Conservation (phyloP, 2,113 vertebrate species). For the Sterna hirundo region DNA sequence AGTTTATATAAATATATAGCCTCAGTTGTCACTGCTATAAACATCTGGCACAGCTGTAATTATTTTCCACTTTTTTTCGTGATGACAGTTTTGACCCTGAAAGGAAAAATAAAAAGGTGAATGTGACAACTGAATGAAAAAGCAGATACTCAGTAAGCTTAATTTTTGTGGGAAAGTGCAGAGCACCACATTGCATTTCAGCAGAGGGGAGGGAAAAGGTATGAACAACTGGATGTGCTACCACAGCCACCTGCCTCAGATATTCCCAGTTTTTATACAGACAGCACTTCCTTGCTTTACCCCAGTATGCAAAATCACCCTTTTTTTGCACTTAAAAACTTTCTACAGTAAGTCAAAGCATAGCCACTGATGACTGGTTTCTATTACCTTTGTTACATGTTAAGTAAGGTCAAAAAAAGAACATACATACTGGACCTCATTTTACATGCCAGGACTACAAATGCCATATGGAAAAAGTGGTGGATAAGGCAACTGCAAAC, state of each 20-base stretch:
- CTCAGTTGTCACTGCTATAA: slow-evolving; percentile 42
- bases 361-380: background rate
- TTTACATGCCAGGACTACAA: background rate
- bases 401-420: background rate
- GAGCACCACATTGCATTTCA: background rate
- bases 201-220: background rate
- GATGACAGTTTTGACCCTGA: slow-evolving; percentile 51
- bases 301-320: background rate
- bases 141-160: slow-evolving; percentile 11
- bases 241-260: background rate
- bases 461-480: background rate
- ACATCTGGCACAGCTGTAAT: slow-evolving; percentile 44
- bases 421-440: background rate
- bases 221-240: background rate
- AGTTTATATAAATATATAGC: slow-evolving; percentile 55
- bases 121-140: slow-evolving; percentile 21
- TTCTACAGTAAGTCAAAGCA: background rate
- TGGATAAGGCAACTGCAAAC: background rate
- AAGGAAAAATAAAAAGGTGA: slow-evolving; percentile 31
- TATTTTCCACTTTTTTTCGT: background rate
- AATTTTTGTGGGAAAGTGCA: slow-evolving; percentile 25
- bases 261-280: background rate
- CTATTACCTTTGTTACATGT: background rate
- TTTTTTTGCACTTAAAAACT: background rate
- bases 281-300: background rate